phyloP scores from a whole-genome alignment of 2,113 vertebrate species.

The Cynocephalus volans region DNA sequence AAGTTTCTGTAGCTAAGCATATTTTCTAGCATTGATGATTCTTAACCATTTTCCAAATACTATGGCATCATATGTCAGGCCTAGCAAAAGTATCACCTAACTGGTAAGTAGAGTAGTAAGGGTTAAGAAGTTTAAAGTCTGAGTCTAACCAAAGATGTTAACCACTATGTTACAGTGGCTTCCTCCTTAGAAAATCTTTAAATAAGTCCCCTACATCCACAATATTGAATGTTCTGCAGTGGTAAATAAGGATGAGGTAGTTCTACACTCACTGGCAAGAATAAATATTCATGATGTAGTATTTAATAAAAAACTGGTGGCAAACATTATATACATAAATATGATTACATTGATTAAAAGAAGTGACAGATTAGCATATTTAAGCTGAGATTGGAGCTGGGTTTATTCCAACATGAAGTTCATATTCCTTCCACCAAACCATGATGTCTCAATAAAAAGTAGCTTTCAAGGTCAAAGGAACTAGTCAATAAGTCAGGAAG shows the following conservation, averaged over 20 bases:
- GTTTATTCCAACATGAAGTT: neutral
- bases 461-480: neutral
- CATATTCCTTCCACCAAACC: neutral
- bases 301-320: neutral
- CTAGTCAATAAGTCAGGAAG: neutral
- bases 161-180: neutral
- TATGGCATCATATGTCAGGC: neutral
- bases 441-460: neutral
- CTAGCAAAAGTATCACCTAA: neutral
- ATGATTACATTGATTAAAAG: neutral
- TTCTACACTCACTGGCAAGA: neutral
- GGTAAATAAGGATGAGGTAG: neutral
- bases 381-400: neutral
- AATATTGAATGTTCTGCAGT: neutral
- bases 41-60: neutral
- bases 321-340: neutral
- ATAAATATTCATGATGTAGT: neutral
- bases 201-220: neutral
- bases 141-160: neutral
- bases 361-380: neutral
- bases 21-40: neutral
- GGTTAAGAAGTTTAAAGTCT: neutral
- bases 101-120: neutral
- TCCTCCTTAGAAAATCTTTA: neutral
- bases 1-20: neutral